A percentile compares a stretch with the other conserved stretches of the same genome.
Evolutionary conservation across 1,140 invertebrate genomes (phyloP).

Genomic region (Pseudomyrmex cubaensis): DNA sequence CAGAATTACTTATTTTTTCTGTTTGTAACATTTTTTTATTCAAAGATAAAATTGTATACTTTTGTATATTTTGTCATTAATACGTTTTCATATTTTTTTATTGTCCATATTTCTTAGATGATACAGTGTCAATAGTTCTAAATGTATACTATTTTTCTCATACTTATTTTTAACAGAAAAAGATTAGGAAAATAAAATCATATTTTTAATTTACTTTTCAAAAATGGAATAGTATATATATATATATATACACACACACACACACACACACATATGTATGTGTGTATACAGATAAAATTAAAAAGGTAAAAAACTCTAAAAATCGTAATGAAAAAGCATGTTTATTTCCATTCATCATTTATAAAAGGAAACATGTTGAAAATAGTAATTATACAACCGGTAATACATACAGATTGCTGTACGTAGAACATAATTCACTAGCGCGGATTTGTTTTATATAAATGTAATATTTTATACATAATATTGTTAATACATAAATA

Average conservation of each 20-base stretch:
- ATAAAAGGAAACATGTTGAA: conserved; percentile 30
- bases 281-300: too few relatives aligned
- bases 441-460: neutral
- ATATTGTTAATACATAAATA: conserved; percentile 21
- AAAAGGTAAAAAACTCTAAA: neutral
- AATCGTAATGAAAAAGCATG: neutral
- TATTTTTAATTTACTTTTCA: too few relatives aligned
- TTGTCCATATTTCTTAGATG: conserved; percentile 9
- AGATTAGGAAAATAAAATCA: too few relatives aligned
- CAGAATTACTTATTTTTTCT: too few relatives aligned
- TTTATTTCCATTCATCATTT: conserved; percentile 50
- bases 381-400: conserved; percentile 11
- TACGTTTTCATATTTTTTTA: neutral
- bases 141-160: neutral
- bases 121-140: neutral
- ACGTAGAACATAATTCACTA: conserved; percentile 28
- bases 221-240: too few relatives aligned
- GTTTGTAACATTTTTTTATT: too few relatives aligned
- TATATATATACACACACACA: too few relatives aligned
- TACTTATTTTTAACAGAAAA: too few relatives aligned
- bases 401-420: conserved; percentile 20
- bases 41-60: neutral
- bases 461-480: conserved; percentile 1
- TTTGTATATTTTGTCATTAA: conserved; percentile 1
- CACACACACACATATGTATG: too few relatives aligned